A percentile compares a stretch with the other conserved stretches of the same genome.
Conservation (phyloP, 2,888 invertebrate genomes). For the Apamea sordens region DNA sequence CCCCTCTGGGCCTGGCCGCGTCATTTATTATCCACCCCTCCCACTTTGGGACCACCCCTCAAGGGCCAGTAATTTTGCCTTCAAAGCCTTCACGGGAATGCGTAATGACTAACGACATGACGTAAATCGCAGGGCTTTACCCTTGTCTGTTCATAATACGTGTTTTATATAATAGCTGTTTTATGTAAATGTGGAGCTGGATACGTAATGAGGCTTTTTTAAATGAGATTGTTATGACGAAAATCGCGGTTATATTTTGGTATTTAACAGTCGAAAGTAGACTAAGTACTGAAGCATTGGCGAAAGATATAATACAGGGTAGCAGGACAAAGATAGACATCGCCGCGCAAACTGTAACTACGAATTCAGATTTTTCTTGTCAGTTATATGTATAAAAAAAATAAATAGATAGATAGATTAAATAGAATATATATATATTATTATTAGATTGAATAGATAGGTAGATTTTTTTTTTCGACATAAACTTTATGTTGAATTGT, state of each 20-base stretch:
- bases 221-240: slow-evolving; percentile 16
- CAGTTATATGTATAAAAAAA: too few species aligned
- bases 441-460: too few species aligned
- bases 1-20: slow-evolving; percentile 75
- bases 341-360: too few species aligned
- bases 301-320: too few species aligned
- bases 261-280: neutral
- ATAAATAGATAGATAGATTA: too few species aligned
- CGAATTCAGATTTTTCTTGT: too few species aligned
- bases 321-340: too few species aligned
- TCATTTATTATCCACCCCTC: slow-evolving; percentile 85
- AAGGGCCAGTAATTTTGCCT: slow-evolving; percentile 88
- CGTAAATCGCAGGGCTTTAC: slow-evolving; percentile 86
- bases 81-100: slow-evolving; percentile 88
- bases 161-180: slow-evolving; percentile 53
- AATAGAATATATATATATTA: too few species aligned
- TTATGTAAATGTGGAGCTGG: slow-evolving; percentile 37
- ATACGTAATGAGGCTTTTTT: slow-evolving; percentile 36
- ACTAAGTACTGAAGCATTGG: neutral
- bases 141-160: slow-evolving; percentile 75
- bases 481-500: too few species aligned
- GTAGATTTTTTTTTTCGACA: too few species aligned
- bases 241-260: slow-evolving; percentile 8
- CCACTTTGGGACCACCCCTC: slow-evolving; percentile 74
- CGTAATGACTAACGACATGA: slow-evolving; percentile 87